Evolutionary conservation across 1,140 invertebrate species (phyloP), one percentile per base, ranked within the genome.

Genomic region (Trinorchestia longiramus): DNA sequence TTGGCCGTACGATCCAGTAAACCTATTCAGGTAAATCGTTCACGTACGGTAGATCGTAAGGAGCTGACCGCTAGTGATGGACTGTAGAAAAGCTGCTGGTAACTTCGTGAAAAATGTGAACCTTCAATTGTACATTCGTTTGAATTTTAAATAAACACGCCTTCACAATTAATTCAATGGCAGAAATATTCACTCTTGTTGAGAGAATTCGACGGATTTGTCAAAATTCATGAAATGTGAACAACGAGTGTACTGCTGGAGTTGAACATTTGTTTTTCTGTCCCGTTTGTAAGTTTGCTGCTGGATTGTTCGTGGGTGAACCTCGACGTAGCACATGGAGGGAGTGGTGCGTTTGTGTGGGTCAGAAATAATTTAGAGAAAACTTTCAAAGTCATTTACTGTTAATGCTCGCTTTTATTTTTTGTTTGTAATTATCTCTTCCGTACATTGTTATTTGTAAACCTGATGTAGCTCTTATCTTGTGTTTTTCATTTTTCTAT

Each of bases 301-400:
- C 47, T 53, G 8, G 47, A 53, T 53, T 53, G 19, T 53, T 53
- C 8, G 6, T 11, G 47, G 19, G 47, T 15, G 15, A 3, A 77
- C 28, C 11, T 77, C 15, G 19, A 53, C 47, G 19, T 11, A 28
- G 62, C 62, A 36, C 3, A 11, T 77, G 62, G 62, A 77, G 62
- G 28, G 3, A 11, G 11, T 77, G 28, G 28, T 77, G 47, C 47
- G 15, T 23, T 11, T 77, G 8, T 77, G 62, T 77, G 62, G 28
- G 62, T 3, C 62, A 36, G 28, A 77, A 28, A 36, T 77, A 77
- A 77, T 77, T 77, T 77, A 77, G 62, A 36, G 28, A 15, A 77
- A 77, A 77, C 62, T 77, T 36, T 77, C 28, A 77, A 88, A 88
- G 88, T 91, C 88, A 91, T 91, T 91, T 91, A 91, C 88, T 91